Conservation (phyloP, 2,888 invertebrate genomes). For the Actias luna region DNA sequence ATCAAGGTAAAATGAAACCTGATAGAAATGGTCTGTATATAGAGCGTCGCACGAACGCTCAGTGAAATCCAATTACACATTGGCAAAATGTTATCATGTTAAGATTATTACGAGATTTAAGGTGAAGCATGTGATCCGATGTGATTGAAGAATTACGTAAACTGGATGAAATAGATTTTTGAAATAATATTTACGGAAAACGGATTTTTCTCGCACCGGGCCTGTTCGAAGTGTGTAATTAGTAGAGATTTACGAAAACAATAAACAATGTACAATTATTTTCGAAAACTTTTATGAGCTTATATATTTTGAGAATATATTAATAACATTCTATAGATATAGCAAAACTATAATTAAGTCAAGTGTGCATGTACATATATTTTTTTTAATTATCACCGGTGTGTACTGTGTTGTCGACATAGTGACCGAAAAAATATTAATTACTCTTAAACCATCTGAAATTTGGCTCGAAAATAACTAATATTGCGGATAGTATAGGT, state of each 20-base stretch:
- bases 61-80: slow-evolving; percentile 16
- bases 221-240: not conserved
- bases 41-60: not conserved
- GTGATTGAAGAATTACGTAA: slow-evolving; percentile 16
- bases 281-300: no score
- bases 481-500: no score
- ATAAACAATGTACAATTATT: no score
- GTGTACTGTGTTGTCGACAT: no score
- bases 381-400: no score
- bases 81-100: slow-evolving; percentile 13
- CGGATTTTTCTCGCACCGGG: not conserved
- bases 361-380: no score
- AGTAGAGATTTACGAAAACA: not conserved
- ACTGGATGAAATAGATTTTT: not conserved
- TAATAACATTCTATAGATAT: no score
- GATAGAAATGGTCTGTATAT: not conserved
- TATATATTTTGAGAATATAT: no score
- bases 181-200: not conserved
- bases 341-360: no score
- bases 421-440: no score
- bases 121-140: slow-evolving; percentile 7
- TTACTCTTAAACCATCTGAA: no score
- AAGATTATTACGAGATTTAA: slow-evolving; percentile 13
- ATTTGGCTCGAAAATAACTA: no score
- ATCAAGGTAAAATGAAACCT: not conserved